Evolutionary conservation across 2,797 vertebrate genomes (phyloP), one percentile per base, ranked within the genome.

Genomic region (Eutrigla gurnardus): DNA sequence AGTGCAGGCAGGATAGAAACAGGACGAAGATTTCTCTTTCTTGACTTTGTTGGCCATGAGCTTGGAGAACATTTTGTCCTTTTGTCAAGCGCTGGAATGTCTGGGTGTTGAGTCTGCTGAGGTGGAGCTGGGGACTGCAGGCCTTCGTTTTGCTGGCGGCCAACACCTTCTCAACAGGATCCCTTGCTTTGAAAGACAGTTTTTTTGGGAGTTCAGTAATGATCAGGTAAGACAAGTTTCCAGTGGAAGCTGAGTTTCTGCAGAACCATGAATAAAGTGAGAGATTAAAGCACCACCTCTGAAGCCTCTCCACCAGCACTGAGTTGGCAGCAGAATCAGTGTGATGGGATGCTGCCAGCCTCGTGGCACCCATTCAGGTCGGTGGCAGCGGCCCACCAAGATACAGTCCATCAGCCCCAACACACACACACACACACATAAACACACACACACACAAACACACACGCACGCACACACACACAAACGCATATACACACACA

Each of bases 291-390:
- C 65, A 0, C 46, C 46, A 80, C 17, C 64, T 49, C 75, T 77
- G 86, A 75, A 79, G 78, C 46, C 63, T 74, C 71, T 80, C 70
- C 76, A 47, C 70, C 58, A 64, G 65, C 82, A 17, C 50, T 13
- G 64, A 50, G 78, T 80, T 94, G 92, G 92, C 91, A 91, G 82
- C 36, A 61, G 65, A 40, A 80, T 77, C 84, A 88, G 82, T 87
- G 87, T 65, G 57, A 35, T 67, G 70, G 76, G 77, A 73, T 50
- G 58, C 73, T 87, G 85, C 88, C 90, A 93, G 71, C 39, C n/a
- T 60, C 49, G 17, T 86, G 80, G 81, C 81, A 67, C 7, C 35
- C 7, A 17, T 67, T 88, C 84, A 81, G 78, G 81, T 73, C 46
- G 0, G 62, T 79, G 85, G 81, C 78, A 76, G 12, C 53, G 37